Evolutionary conservation across 2,797 vertebrate genomes (phyloP).

Genomic region (Heliangelus exortis): DNA sequence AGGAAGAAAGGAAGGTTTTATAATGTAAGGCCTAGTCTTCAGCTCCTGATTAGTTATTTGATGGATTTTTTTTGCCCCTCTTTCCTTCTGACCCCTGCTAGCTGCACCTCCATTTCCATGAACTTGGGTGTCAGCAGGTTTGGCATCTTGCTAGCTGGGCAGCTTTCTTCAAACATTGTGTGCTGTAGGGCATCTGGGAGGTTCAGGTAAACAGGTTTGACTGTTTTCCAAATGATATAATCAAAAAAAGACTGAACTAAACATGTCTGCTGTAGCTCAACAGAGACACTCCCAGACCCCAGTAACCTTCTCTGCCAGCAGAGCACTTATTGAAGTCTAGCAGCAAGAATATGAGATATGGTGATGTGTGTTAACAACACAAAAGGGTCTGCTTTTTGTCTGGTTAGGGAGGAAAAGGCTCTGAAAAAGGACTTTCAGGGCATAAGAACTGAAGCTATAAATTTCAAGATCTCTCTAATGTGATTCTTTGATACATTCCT

Average conservation of each 20-base stretch:
- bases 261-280: background rate
- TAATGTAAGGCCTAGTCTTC: background rate
- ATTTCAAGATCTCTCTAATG: background rate
- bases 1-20: background rate
- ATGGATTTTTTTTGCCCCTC: fast-evolving
- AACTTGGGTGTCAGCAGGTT: background rate
- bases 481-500: background rate
- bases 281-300: background rate
- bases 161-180: background rate
- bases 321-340: background rate
- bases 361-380: background rate
- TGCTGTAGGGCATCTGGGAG: background rate
- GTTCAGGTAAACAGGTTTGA: background rate
- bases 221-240: background rate
- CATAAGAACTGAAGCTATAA: background rate
- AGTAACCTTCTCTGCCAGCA: slow-evolving; percentile 14
- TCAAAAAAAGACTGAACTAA: background rate
- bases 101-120: background rate
- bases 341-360: background rate
- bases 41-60: background rate
- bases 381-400: background rate
- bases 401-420: background rate
- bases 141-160: background rate
- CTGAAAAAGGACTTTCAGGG: background rate
- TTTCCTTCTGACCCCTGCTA: background rate